Evolutionary conservation across 2,797 vertebrate species (phyloP).

Genomic region (Sarcophilus harrisii): DNA sequence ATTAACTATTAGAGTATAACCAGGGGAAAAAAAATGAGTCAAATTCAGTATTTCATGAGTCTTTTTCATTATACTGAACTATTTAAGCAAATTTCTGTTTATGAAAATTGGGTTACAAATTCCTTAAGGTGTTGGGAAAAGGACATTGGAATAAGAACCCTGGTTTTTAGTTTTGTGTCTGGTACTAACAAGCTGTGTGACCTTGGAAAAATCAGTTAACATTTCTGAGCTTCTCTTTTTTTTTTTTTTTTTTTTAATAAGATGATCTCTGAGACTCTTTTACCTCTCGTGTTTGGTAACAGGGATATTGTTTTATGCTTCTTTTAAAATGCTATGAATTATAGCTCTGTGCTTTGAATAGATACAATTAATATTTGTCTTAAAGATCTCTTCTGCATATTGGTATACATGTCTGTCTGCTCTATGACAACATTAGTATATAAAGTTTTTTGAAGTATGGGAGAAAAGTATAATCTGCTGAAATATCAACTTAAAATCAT

Average conservation of each 20-base stretch:
- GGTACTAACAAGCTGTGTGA: background rate
- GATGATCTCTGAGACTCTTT: background rate
- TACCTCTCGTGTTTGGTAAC: background rate
- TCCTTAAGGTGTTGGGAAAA: background rate
- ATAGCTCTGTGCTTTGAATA: background rate
- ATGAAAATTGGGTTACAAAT: background rate
- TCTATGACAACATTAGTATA: background rate
- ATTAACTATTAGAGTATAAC: background rate
- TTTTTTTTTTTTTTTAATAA: background rate
- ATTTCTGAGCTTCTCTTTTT: background rate
- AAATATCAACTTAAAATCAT: background rate
- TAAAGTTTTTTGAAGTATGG: background rate
- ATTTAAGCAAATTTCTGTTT: background rate
- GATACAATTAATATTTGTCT: background rate
- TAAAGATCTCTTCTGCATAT: background rate
- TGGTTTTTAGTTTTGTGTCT: background rate
- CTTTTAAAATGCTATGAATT: background rate
- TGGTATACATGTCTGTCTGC: background rate
- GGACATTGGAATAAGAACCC: background rate
- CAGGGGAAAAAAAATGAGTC: background rate
- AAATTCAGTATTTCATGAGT: background rate
- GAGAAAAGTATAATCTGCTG: background rate
- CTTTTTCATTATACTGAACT: background rate
- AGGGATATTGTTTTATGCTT: background rate
- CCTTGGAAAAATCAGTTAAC: background rate